Evolutionary conservation across 2,113 vertebrate species (phyloP), one percentile per base, ranked within the genome.

Genomic region (Chaenocephalus aceratus): DNA sequence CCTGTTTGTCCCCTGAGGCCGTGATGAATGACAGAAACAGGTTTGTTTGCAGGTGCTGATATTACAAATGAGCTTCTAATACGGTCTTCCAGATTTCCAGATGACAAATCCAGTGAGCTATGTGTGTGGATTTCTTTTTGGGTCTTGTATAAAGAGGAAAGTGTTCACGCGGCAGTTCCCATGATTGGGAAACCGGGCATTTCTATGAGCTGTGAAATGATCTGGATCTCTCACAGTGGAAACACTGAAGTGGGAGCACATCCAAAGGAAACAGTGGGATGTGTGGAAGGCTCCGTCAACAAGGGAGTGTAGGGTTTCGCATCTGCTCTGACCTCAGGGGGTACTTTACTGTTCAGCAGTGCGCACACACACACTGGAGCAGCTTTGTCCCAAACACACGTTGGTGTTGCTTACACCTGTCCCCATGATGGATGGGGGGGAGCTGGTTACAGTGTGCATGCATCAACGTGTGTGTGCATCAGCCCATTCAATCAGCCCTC

Each of bases 181-280:
- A 85, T 89, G 79, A 85, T 79, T 83, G 68, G 36, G 75, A 71
- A 71, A 76, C 23, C 26, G 6, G 73, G 80, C 52, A 87, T 79
- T 68, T 81, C 85, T 82, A 77, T 72, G 86, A 91, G 90, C 89
- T 92, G 86, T 91, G 89, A 93, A 92, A 92, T 88, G 61, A 87
- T 90, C 75, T 88, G 89, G 82, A 80, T 80, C 10, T 53, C 48
- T 79, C 84, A 52, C 87, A 68, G 84, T 92, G 87, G 83, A 85
- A 91, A 89, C 65, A 36, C 26, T 65, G 74, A 68, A 73, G 84
- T 23, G 74, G 82, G 88, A 89, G 62, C 30, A 23, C 46, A n/a
- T 92, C 90, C 91, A 92, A 88, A 82, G 69, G 79, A 88, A 91
- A 91, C 86, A 79, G 73, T 69, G 76, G 67, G 67, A 79, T 82